Percentiles rank a stretch among this genome's conserved stretches.
Evolutionary conservation across 2,888 invertebrate species (phyloP).

Genomic region (Heteropelma amictum): DNA sequence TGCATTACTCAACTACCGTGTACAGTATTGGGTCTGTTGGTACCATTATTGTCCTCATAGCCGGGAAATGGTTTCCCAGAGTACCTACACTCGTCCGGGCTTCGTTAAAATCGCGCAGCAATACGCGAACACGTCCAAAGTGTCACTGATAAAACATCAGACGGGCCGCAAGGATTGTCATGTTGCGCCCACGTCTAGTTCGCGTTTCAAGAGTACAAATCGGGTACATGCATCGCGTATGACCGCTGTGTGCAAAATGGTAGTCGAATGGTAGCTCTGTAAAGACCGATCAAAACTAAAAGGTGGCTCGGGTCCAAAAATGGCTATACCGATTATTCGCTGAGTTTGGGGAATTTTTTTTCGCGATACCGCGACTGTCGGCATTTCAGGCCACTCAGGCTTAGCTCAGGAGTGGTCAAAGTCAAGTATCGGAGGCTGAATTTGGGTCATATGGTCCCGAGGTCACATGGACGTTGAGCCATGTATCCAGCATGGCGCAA

Average conservation of each 20-base stretch:
- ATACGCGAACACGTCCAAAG: constrained; percentile 53
- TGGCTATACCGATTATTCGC: too few relatives aligned
- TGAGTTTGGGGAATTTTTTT: too few relatives aligned
- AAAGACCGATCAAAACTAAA: too few relatives aligned
- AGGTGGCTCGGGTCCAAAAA: too few relatives aligned
- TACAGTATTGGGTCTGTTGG: constrained; percentile 11
- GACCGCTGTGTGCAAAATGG: not conserved
- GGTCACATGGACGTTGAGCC: too few relatives aligned
- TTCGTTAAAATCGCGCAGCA: constrained; percentile 49
- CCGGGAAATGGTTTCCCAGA: constrained; percentile 37
- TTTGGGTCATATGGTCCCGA: too few relatives aligned
- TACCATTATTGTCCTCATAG: constrained; percentile 30
- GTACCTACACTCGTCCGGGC: constrained; percentile 41
- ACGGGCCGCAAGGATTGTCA: not conserved
- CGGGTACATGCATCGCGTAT: not conserved
- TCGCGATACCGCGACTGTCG: too few relatives aligned
- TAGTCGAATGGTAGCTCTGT: too few relatives aligned
- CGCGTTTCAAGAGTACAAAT: not conserved
- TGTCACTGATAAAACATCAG: constrained; percentile 57
- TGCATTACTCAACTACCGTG: constrained; percentile 20
- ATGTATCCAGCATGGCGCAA: too few relatives aligned
- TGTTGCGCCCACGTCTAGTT: not conserved
- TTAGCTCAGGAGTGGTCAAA: too few relatives aligned
- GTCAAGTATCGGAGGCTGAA: too few relatives aligned
- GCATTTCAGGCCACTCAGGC: too few relatives aligned